phyloP scores from a whole-genome alignment of 2,888 invertebrate genomes.

The Sacculina carcini region DNA sequence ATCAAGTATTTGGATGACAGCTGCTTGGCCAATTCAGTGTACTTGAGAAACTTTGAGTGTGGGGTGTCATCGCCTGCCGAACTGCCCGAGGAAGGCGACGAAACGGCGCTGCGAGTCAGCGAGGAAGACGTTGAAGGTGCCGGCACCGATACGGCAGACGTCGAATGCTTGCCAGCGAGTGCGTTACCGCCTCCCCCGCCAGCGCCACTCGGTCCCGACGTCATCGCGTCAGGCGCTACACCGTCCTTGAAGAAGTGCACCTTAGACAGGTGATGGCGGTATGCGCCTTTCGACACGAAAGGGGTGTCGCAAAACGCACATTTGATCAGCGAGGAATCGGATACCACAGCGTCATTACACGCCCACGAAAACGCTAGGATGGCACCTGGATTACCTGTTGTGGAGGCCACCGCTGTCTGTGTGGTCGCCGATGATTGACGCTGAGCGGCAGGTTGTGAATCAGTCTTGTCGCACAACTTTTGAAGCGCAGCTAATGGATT shows the following conservation, averaged over 20 bases:
- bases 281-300: conserved; percentile 86
- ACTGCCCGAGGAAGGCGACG: conserved; percentile 16
- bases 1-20: conserved; percentile 30
- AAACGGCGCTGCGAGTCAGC: background rate
- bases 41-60: conserved; percentile 91
- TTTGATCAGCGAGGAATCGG: conserved; percentile 60
- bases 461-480: conserved; percentile 84
- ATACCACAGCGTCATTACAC: conserved; percentile 69
- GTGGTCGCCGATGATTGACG: conserved; percentile 26
- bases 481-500: conserved; percentile 84
- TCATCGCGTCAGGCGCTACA: conserved; percentile 41
- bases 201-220: conserved; percentile 15
- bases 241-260: conserved; percentile 86
- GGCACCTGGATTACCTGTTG: conserved; percentile 32
- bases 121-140: no score
- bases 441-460: conserved; percentile 23
- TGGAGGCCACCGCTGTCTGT: conserved; percentile 17
- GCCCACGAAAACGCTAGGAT: conserved; percentile 82
- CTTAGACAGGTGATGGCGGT: conserved; percentile 80
- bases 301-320: conserved; percentile 86
- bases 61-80: conserved; percentile 47
- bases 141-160: no score
- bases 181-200: conserved; percentile 13
- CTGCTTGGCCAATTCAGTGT: conserved; percentile 93
- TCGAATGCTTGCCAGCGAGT: no score